Conservation (phyloP, 1,140 invertebrate species). For the Drosophila arawakana region DNA sequence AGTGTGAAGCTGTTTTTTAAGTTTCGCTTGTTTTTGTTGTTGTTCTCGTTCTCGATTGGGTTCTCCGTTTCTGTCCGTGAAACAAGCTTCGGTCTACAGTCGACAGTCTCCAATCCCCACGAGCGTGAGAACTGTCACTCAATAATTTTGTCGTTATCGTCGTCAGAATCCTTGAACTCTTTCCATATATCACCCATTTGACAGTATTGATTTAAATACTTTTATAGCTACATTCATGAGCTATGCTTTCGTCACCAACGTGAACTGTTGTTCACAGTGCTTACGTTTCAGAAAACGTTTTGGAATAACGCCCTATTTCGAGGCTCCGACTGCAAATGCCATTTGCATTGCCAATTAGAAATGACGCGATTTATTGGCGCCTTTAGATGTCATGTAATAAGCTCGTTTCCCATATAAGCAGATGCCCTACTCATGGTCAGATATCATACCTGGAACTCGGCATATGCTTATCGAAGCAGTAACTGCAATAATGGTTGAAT, state of each 20-base stretch:
- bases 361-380: slow-evolving; percentile 42
- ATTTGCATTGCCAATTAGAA: slow-evolving; percentile 72
- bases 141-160: slow-evolving; percentile 78
- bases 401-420: slow-evolving; percentile 1
- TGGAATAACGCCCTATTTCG: slow-evolving; percentile 72
- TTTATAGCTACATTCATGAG: no score
- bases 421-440: slow-evolving; percentile 30
- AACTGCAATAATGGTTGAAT: slow-evolving; percentile 23
- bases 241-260: no score
- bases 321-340: slow-evolving; percentile 32
- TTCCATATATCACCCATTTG: slow-evolving; percentile 14
- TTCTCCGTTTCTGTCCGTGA: slow-evolving; percentile 5
- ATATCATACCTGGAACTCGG: slow-evolving; percentile 34
- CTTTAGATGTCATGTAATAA: slow-evolving; percentile 9
- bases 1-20: slow-evolving; percentile 78
- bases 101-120: slow-evolving; percentile 7
- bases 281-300: slow-evolving; percentile 62
- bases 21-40: slow-evolving; percentile 38
- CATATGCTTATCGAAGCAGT: slow-evolving; percentile 16
- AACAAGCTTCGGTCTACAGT: slow-evolving; percentile 11
- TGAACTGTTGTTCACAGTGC: neutral
- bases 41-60: slow-evolving; percentile 12
- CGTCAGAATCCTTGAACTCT: slow-evolving; percentile 76
- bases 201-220: no score
- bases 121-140: slow-evolving; percentile 80